Base-by-base conservation (phyloP, 2,888 invertebrate species). In the Dryadula phaetusa region DNA sequence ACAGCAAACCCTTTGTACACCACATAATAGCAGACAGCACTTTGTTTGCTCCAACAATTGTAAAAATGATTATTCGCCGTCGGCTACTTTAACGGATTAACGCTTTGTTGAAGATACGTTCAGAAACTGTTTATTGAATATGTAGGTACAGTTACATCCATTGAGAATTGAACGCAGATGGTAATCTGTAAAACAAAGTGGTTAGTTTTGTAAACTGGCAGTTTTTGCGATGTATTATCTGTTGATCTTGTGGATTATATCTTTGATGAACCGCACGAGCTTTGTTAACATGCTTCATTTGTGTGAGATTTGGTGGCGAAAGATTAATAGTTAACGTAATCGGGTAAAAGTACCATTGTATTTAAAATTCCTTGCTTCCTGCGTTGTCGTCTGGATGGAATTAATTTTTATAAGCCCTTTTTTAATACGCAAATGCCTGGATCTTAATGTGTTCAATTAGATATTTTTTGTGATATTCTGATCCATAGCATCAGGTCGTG, bases 81-180 rank as follows among this genome's bases (percentile, higher is more conserved):
- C 92, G 92, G 92, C 89, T 90, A 91, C 92, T 90, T 91, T 91
- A 86, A 82, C 86, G 83, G 92, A 91, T 91, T 90, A 91, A 76
- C 75, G 78, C 81, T 64, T 67, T 63, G 66, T 56, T 44, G 53
- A 47, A 71, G 73, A 75, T 73, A 74, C 74, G 71, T 75, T 75
- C 74, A 72, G 73, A 76, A 77, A 78, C 76, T 70, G 76, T 75
- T 76, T 76, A 80, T 82, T 82, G 80, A 86, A 87, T 82, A 83
- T 79, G 20, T 84, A 88, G 86, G 85, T 89, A 92, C 91, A 87
- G 90, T 92, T 90, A 90, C 81, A 79, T 78, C 85, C 88, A 90
- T 90, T 90, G 86, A 90, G 85, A 77, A 80, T 79, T 79, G 74
- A 75, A 77, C 77, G 79, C 84, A 86, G 90, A 91, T 91, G 87